These are phyloP conservation scores for Rhinatrema bivittatum DNA, from an alignment of 2,797 vertebrate species.

Conservation along the genomic window DNA sequence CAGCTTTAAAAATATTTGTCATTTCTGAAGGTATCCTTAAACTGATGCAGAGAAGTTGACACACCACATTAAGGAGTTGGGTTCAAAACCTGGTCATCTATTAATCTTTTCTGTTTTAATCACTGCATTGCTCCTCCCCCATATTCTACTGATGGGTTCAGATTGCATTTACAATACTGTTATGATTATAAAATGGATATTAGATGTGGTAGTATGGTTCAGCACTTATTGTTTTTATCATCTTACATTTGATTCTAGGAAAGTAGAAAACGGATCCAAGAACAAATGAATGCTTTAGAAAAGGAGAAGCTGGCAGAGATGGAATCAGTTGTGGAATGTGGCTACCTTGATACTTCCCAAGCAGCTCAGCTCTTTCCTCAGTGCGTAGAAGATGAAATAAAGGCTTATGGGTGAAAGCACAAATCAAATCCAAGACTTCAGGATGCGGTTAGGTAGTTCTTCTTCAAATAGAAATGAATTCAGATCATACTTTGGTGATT, in stretches of 20 bases:
- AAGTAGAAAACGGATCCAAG: constrained; percentile 62
- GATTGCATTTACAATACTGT: no score
- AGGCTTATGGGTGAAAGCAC: constrained; percentile 51
- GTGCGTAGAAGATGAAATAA: constrained; percentile 69
- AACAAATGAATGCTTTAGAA: constrained; percentile 69
- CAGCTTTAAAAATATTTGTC: no score
- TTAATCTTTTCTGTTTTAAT: no score
- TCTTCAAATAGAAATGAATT: constrained; percentile 3
- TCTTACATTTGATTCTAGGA: constrained; percentile 63
- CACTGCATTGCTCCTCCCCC: no score
- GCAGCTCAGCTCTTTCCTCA: constrained; percentile 66
- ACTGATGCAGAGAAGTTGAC: no score
- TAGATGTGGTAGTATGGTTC: no score
- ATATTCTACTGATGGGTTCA: no score
- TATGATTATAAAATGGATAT: no score
- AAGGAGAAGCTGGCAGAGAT: constrained; percentile 64
- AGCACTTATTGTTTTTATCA: constrained; percentile 21
- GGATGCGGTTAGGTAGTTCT: neutral
- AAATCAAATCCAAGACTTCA: constrained; percentile 1
- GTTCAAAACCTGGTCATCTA: no score
- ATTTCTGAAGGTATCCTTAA: no score
- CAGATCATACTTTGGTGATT: no score
- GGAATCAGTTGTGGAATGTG: constrained; percentile 63
- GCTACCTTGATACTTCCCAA: constrained; percentile 47
- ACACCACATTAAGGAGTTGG: no score